phyloP scores from a whole-genome alignment of 2,888 invertebrate genomes.

The Aproaerema taeniolella region DNA sequence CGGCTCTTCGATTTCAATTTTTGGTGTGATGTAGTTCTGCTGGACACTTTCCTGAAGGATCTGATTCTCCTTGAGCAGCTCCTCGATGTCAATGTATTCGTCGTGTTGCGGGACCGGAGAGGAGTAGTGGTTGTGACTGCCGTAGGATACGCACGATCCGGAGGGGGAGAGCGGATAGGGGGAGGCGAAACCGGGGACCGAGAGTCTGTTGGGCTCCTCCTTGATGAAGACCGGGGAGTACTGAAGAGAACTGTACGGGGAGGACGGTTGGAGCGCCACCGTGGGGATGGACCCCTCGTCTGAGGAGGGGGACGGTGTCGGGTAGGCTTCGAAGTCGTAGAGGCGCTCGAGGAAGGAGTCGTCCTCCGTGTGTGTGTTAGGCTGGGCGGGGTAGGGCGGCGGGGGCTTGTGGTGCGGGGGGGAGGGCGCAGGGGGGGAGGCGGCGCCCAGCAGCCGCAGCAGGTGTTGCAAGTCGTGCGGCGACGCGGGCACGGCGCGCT shows the following conservation, averaged over 20 bases:
- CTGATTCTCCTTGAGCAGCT: conserved; percentile 76
- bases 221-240: conserved; percentile 58
- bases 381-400: conserved; percentile 41
- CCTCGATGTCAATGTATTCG: conserved; percentile 79
- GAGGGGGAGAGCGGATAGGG: conserved; percentile 77
- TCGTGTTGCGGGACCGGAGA: conserved; percentile 78
- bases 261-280: conserved; percentile 75
- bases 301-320: conserved; percentile 67
- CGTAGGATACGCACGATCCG: conserved; percentile 74
- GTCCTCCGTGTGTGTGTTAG: conserved; percentile 36
- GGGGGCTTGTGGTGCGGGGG: conserved; percentile 66
- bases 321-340: conserved; percentile 72
- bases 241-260: conserved; percentile 69
- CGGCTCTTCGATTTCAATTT: conserved; percentile 74
- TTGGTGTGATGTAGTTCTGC: conserved; percentile 66
- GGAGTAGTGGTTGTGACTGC: conserved; percentile 75
- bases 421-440: conserved; percentile 68
- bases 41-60: conserved; percentile 67
- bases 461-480: conserved; percentile 70
- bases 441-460: conserved; percentile 66
- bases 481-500: conserved; percentile 76
- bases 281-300: conserved; percentile 77
- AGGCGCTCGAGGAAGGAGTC: conserved; percentile 58
- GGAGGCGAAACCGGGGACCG: conserved; percentile 69
- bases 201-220: conserved; percentile 72